Evolutionary conservation across 2,888 invertebrate genomes (phyloP).

Genomic region (Polyommatus icarus): DNA sequence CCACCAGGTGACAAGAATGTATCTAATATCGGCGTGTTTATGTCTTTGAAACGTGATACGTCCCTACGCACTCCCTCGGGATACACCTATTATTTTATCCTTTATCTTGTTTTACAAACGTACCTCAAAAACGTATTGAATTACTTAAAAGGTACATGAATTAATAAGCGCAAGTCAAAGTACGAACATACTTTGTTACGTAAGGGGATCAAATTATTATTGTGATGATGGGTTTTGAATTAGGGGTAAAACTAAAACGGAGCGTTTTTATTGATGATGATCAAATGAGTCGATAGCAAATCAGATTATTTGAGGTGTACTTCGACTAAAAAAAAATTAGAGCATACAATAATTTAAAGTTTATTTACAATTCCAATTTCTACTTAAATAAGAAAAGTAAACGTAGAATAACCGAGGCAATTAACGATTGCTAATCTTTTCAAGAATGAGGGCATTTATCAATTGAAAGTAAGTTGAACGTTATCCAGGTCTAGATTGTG

Average conservation of each 20-base stretch:
- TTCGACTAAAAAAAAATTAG: no score
- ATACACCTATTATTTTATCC: slow-evolving; percentile 11
- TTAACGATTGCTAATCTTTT: neutral
- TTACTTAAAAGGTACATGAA: neutral
- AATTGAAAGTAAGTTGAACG: slow-evolving; percentile 7
- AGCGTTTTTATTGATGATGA: no score
- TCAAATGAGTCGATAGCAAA: no score
- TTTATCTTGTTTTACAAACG: slow-evolving; percentile 11
- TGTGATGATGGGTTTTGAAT: no score
- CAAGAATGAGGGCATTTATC: neutral
- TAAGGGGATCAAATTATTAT: no score
- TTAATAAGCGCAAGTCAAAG: neutral
- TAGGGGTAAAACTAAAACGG: no score
- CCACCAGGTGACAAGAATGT: slow-evolving; percentile 44
- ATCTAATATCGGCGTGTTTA: slow-evolving; percentile 19
- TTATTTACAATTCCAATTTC: no score
- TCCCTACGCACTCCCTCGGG: neutral
- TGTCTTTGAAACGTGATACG: slow-evolving; percentile 15
- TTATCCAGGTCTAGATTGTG: neutral
- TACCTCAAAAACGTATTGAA: neutral
- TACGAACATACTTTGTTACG: no score
- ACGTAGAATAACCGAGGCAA: neutral
- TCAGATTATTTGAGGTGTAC: no score
- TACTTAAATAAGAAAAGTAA: neutral
- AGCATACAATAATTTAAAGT: no score